These are phyloP conservation scores for Ormia ochracea DNA, from an alignment of 2,888 invertebrate genomes.

Conservation along the genomic window DNA sequence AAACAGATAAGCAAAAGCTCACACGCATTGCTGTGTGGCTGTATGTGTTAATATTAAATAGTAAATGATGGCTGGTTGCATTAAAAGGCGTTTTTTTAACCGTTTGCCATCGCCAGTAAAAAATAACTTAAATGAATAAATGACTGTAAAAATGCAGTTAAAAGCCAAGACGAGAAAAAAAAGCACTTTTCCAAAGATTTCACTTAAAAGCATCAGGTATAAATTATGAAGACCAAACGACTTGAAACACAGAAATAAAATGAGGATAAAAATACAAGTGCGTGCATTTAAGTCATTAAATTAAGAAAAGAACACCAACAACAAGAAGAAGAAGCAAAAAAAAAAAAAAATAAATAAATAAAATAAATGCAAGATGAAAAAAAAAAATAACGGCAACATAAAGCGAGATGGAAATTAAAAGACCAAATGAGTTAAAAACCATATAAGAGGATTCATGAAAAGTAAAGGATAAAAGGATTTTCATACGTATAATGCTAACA, in stretches of 20 bases:
- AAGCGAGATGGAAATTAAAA: background rate
- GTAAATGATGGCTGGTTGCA: slow-evolving; percentile 55
- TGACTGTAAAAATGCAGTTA: slow-evolving; percentile 15
- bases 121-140: slow-evolving; percentile 25
- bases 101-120: slow-evolving; percentile 55
- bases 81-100: slow-evolving; percentile 59
- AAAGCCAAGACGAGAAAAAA: slow-evolving; percentile 1
- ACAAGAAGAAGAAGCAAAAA: too few species aligned
- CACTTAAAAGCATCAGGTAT: slow-evolving; percentile 42
- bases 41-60: slow-evolving; percentile 41
- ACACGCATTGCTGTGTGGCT: background rate
- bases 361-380: background rate
- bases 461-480: slow-evolving; percentile 44
- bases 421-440: slow-evolving; percentile 22
- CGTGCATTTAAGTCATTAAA: slow-evolving; percentile 64
- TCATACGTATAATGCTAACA: background rate
- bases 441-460: slow-evolving; percentile 24
- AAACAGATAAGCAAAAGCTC: background rate
- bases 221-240: slow-evolving; percentile 35
- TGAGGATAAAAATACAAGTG: slow-evolving; percentile 54
- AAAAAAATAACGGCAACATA: background rate
- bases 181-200: slow-evolving; percentile 32
- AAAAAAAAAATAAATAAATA: too few species aligned
- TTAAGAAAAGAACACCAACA: slow-evolving; percentile 37
- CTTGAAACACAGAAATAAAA: slow-evolving; percentile 13